These are phyloP conservation scores for Phyllopteryx taeniolatus DNA, from an alignment of 2,113 vertebrate genomes.

Conservation along the genomic window DNA sequence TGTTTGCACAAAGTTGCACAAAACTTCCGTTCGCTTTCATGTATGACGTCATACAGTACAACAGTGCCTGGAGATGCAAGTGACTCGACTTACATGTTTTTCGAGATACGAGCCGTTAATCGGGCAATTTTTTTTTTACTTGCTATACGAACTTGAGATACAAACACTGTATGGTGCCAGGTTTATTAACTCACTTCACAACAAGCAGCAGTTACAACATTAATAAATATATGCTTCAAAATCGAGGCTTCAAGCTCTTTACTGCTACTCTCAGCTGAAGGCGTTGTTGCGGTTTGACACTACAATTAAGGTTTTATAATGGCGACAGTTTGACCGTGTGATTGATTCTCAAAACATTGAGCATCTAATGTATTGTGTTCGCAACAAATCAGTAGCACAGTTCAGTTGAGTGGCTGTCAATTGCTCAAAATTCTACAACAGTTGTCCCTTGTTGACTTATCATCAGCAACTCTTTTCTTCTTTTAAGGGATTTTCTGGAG, in stretches of 20 bases:
- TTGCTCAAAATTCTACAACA: background rate
- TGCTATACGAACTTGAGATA: too few relatives aligned
- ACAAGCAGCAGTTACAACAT: too few relatives aligned
- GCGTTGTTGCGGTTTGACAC: background rate
- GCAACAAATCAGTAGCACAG: background rate
- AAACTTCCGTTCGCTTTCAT: background rate
- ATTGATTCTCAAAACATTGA: background rate
- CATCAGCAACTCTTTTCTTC: slow-evolving; percentile 1
- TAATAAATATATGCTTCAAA: too few relatives aligned
- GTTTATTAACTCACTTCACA: too few relatives aligned
- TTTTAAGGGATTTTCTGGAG: slow-evolving; percentile 63
- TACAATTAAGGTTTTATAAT: background rate
- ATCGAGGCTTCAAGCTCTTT: too few relatives aligned
- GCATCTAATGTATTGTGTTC: background rate
- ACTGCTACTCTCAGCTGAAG: too few relatives aligned
- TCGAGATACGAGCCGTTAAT: too few relatives aligned
- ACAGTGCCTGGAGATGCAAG: too few relatives aligned
- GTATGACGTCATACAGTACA: background rate
- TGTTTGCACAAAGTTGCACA: too few relatives aligned
- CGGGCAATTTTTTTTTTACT: too few relatives aligned
- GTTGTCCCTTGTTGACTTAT: slow-evolving; percentile 8
- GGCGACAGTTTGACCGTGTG: background rate
- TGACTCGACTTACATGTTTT: too few relatives aligned
- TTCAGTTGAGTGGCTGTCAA: background rate
- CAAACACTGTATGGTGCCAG: too few relatives aligned